These are phyloP conservation scores for Drosophila parabipectinata DNA, from an alignment of 1,140 invertebrate genomes.

Conservation along the genomic window DNA sequence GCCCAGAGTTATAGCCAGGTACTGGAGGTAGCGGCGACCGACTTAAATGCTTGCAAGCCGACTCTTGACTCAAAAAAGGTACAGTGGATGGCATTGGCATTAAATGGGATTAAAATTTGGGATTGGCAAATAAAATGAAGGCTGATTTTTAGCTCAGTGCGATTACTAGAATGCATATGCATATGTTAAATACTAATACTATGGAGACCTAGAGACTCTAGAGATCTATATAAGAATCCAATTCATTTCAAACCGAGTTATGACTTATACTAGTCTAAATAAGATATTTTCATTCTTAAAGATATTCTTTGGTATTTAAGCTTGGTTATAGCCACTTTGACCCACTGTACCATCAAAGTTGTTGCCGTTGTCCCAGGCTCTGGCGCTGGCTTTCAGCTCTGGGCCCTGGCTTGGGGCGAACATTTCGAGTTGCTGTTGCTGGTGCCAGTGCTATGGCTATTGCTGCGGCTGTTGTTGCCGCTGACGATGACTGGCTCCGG, in stretches of 20 bases:
- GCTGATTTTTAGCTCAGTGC: neutral
- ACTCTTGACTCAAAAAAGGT: constrained; percentile 49
- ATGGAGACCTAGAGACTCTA: no score
- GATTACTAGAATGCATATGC: no score
- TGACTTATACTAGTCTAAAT: no score
- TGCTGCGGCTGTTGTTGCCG: constrained; percentile 25
- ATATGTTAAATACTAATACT: no score
- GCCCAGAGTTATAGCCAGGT: constrained; percentile 48
- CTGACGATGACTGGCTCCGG: constrained; percentile 72
- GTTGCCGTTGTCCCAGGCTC: constrained; percentile 50
- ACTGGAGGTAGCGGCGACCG: constrained; percentile 59
- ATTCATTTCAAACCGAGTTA: no score
- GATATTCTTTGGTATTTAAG: neutral
- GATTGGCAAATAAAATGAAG: neutral
- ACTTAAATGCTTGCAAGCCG: constrained; percentile 73
- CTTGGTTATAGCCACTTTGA: neutral
- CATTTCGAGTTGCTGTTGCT: constrained; percentile 62
- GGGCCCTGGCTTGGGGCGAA: constrained; percentile 74
- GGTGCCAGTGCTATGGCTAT: constrained; percentile 20
- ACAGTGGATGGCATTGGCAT: constrained; percentile 50
- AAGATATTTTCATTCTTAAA: neutral
- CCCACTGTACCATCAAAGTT: constrained; percentile 54
- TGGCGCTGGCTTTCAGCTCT: constrained; percentile 61
- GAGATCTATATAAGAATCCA: no score
- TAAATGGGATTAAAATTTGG: neutral